phyloP scores from a whole-genome alignment of 2,888 invertebrate genomes.

The Chesias legatella region DNA sequence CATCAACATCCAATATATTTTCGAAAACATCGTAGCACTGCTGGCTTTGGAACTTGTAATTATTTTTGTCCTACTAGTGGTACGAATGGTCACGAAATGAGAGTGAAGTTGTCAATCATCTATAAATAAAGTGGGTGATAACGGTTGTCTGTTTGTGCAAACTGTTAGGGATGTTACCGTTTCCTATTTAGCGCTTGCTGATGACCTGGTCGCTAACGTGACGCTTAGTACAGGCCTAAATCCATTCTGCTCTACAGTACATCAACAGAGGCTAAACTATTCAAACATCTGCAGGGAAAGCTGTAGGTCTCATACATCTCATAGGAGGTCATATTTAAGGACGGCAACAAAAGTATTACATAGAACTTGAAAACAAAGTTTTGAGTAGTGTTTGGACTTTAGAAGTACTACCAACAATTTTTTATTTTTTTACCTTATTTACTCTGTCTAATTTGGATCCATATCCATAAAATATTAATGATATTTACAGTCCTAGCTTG shows the following conservation, averaged over 20 bases:
- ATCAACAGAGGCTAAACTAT: too few species aligned
- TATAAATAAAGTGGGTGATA: slow-evolving; percentile 67
- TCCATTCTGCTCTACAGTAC: background rate
- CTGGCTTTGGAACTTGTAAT: background rate
- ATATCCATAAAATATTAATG: too few species aligned
- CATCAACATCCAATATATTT: slow-evolving; percentile 40
- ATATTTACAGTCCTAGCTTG: too few species aligned
- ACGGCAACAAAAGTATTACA: too few species aligned
- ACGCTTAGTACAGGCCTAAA: slow-evolving; percentile 9
- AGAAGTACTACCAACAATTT: too few species aligned
- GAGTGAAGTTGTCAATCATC: slow-evolving; percentile 38
- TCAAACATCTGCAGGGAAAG: too few species aligned
- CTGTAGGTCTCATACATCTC: too few species aligned
- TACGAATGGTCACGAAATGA: slow-evolving; percentile 47
- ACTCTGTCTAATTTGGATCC: too few species aligned
- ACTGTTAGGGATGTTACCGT: slow-evolving; percentile 66
- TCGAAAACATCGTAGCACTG: slow-evolving; percentile 42
- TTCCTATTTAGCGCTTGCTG: slow-evolving; percentile 54
- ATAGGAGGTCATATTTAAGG: too few species aligned
- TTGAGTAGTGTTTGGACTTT: too few species aligned
- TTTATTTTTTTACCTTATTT: too few species aligned
- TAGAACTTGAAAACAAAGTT: too few species aligned
- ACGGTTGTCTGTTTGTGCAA: slow-evolving; percentile 67
- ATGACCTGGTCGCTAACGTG: slow-evolving; percentile 25
- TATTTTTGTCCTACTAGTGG: slow-evolving; percentile 23